Conservation (phyloP, 1,140 invertebrate genomes). For the Campoletis sonorensis region DNA sequence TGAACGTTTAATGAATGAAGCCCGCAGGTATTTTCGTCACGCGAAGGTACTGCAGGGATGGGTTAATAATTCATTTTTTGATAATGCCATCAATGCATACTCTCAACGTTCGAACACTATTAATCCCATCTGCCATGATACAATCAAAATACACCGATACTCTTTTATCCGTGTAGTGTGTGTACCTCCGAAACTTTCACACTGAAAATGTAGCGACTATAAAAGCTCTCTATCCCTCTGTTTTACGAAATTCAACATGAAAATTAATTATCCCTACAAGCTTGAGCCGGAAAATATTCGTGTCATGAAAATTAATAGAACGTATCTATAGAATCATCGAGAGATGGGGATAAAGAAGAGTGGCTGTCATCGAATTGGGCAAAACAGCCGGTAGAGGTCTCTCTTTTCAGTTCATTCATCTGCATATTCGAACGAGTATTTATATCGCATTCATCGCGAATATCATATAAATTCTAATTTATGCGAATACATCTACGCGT, state of each 20-base stretch:
- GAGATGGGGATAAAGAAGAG: neutral
- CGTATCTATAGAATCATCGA: neutral
- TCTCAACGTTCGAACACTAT: too few species aligned
- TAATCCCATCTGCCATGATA: too few species aligned
- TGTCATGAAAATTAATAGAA: constrained; percentile 34
- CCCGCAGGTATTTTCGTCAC: too few species aligned
- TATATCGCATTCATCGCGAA: constrained; percentile 4
- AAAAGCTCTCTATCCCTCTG: neutral
- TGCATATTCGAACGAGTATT: neutral
- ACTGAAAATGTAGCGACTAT: neutral
- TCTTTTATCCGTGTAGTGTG: too few species aligned
- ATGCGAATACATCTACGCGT: neutral
- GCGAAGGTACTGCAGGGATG: too few species aligned
- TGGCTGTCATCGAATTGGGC: constrained; percentile 20
- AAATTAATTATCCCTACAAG: constrained; percentile 25
- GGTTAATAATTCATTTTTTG: too few species aligned
- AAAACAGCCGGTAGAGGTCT: neutral
- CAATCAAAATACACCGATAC: too few species aligned
- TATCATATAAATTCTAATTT: constrained; percentile 42
- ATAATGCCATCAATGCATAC: too few species aligned
- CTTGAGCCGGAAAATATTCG: constrained; percentile 13
- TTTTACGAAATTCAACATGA: constrained; percentile 23
- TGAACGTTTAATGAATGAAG: too few species aligned
- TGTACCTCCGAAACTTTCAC: neutral
- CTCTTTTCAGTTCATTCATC: too few species aligned